phyloP scores from a whole-genome alignment of 1,140 invertebrate genomes.

The Dreissena rostriformis region DNA sequence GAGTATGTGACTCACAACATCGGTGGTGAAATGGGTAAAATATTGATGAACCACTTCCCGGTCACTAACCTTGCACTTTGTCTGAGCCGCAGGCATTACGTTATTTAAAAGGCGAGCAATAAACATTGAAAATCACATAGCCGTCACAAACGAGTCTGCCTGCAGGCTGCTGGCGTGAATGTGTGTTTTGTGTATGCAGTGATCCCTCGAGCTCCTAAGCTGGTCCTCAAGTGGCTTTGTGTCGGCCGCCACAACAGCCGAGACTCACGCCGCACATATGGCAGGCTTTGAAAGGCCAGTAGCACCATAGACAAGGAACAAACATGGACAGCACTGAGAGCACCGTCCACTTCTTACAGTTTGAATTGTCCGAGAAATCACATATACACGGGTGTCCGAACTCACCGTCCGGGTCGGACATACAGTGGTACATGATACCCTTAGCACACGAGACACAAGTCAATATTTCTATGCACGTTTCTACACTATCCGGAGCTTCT shows the following conservation, averaged over 20 bases:
- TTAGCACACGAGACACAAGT: constrained; percentile 91
- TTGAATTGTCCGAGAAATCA: constrained; percentile 79
- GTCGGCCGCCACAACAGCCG: constrained; percentile 91
- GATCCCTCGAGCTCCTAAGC: not conserved
- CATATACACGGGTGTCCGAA: constrained; percentile 82
- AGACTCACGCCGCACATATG: constrained; percentile 91
- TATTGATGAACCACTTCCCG: not conserved
- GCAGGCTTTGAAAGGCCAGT: constrained; percentile 91
- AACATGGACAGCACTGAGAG: constrained; percentile 92
- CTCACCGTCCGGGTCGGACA: constrained; percentile 87
- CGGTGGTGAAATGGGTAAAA: not conserved
- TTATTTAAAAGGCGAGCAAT: constrained; percentile 36
- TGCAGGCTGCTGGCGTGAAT: not conserved
- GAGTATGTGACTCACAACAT: not conserved
- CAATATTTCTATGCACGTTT: constrained; percentile 90
- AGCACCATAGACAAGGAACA: constrained; percentile 96
- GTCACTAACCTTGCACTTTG: constrained; percentile 41
- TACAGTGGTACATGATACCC: constrained; percentile 96
- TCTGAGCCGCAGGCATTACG: constrained; percentile 33
- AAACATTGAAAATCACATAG: constrained; percentile 16
- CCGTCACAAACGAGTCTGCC: constrained; percentile 12
- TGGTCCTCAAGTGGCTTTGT: constrained; percentile 84
- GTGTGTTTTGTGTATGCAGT: not conserved
- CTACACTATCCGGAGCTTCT: constrained; percentile 92
- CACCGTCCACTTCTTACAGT: constrained; percentile 88